Conservation (phyloP, 2,888 invertebrate genomes). For the Luperina testacea region DNA sequence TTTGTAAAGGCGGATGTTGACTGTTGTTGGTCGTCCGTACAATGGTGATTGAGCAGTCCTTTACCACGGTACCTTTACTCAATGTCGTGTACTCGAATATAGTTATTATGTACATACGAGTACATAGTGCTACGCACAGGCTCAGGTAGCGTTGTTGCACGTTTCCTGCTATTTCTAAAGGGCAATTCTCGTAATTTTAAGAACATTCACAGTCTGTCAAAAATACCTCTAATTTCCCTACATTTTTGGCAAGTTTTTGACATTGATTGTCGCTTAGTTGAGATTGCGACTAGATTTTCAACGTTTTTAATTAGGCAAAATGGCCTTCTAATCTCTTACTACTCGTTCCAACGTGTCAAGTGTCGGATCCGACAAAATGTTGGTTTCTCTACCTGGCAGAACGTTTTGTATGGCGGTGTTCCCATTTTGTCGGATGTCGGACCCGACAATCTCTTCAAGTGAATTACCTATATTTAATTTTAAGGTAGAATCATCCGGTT, state of each 20-base stretch:
- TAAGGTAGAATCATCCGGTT: too few relatives aligned
- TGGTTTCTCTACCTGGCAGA: neutral
- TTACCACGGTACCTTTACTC: too few relatives aligned
- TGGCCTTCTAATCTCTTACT: too few relatives aligned
- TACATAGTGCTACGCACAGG: neutral
- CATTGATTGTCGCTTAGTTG: too few relatives aligned
- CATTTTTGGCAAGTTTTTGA: too few relatives aligned
- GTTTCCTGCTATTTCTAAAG: neutral
- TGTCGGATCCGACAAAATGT: neutral
- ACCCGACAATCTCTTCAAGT: neutral
- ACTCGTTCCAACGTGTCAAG: too few relatives aligned
- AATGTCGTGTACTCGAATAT: neutral
- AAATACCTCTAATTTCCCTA: too few relatives aligned
- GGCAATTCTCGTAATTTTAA: too few relatives aligned
- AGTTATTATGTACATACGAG: neutral
- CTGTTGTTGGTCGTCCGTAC: conserved; percentile 1
- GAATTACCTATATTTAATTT: neutral
- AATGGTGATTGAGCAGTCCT: neutral
- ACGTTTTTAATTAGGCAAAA: too few relatives aligned
- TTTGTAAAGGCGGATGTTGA: conserved; percentile 9
- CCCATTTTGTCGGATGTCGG: neutral
- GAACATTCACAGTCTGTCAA: too few relatives aligned
- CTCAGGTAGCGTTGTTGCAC: neutral
- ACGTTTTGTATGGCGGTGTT: neutral
- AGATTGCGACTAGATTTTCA: too few relatives aligned